A percentile compares a stretch with the other conserved stretches of the same genome.
phyloP scores from a whole-genome alignment of 2,888 invertebrate species.

The Brachylomia viminalis region DNA sequence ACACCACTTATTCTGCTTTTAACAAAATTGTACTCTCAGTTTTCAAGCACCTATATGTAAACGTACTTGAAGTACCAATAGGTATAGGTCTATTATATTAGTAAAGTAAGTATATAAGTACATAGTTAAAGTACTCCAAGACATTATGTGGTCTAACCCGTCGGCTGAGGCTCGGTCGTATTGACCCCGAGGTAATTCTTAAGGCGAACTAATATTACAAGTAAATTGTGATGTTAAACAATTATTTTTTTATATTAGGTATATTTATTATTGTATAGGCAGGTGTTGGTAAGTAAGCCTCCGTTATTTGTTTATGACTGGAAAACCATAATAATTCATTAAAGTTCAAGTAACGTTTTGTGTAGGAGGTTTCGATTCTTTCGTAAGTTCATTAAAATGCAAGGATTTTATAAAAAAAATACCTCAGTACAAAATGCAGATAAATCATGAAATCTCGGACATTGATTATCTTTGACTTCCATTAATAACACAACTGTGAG shows the following conservation, averaged over 20 bases:
- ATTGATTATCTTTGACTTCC: conserved; percentile 17
- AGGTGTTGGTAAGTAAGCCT: not conserved
- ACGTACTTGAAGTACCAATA: not conserved
- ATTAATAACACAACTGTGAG: conserved; percentile 44
- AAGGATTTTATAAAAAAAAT: not conserved
- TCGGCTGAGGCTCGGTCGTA: conserved; percentile 41
- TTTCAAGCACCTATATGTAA: not conserved
- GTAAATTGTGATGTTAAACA: conserved; percentile 56
- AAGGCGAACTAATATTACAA: conserved; percentile 38
- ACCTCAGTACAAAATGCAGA: not conserved
- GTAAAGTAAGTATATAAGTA: conserved; percentile 24
- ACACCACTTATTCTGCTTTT: conserved; percentile 2
- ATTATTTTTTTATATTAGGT: conserved; percentile 39
- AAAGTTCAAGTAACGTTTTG: not conserved
- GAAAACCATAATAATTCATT: not conserved
- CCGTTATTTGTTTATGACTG: not conserved
- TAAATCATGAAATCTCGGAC: conserved; percentile 7
- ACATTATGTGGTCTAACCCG: conserved; percentile 54
- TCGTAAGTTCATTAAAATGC: not conserved
- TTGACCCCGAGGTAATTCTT: conserved; percentile 58
- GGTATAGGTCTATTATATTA: not conserved
- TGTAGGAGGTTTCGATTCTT: too few species aligned
- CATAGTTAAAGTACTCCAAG: conserved; percentile 42
- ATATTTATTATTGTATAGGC: not conserved
- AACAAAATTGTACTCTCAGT: conserved; percentile 6